phyloP scores from a whole-genome alignment of 1,140 invertebrate genomes.

The Pantala flavescens region DNA sequence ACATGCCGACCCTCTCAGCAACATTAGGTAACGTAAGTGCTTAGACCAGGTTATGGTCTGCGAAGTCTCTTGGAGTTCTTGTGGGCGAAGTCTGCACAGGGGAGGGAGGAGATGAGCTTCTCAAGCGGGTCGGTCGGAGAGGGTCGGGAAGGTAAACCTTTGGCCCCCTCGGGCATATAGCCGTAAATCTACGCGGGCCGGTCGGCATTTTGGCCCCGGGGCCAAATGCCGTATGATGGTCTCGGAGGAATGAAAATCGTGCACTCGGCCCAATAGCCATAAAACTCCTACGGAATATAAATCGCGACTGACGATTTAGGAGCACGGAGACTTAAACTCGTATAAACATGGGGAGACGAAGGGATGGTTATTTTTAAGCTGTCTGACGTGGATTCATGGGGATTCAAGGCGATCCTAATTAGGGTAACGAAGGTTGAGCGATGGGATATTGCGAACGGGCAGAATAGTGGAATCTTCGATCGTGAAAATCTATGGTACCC shows the following conservation, averaged over 20 bases:
- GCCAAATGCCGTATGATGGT: background rate
- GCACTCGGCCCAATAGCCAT: background rate
- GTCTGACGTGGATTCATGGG: too few species aligned
- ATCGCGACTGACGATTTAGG: background rate
- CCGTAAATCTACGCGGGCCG: conserved; percentile 1
- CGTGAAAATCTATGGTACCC: too few species aligned
- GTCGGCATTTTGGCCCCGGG: background rate
- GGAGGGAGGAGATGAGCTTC: background rate
- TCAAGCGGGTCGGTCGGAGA: background rate
- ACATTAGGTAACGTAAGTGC: background rate
- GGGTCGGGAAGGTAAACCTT: background rate
- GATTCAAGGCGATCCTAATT: too few species aligned
- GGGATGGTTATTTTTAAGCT: too few species aligned
- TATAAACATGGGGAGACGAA: too few species aligned
- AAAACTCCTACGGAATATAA: background rate
- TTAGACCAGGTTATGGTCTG: background rate
- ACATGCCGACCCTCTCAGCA: too few species aligned
- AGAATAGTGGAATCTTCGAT: too few species aligned
- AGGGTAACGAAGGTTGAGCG: too few species aligned
- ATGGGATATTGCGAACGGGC: too few species aligned
- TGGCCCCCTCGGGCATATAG: background rate
- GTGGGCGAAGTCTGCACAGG: background rate
- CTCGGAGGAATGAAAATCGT: background rate
- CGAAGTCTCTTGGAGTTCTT: background rate
- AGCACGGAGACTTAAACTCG: background rate